These are phyloP conservation scores for Prenolepis imparis DNA, from an alignment of 2,888 invertebrate species.

Conservation along the genomic window DNA sequence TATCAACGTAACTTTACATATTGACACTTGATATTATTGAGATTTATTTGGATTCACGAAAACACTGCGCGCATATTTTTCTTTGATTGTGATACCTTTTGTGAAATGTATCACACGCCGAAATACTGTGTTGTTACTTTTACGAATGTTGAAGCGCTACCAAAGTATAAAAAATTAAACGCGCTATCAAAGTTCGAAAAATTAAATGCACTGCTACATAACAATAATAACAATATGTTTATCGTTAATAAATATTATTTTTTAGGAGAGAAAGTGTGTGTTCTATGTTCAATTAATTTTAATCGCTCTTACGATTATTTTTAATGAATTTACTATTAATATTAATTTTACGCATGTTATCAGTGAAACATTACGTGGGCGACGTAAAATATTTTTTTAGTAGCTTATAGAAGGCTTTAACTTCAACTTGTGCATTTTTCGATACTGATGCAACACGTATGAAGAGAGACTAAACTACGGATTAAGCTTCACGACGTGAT, in stretches of 20 bases:
- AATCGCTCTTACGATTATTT: background rate
- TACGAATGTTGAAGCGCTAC: background rate
- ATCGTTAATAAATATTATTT: slow-evolving; percentile 24
- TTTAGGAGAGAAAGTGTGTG: background rate
- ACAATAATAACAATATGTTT: background rate
- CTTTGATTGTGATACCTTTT: slow-evolving; percentile 38
- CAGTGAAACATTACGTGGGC: background rate
- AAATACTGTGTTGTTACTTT: slow-evolving; percentile 21
- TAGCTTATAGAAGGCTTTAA: slow-evolving; percentile 11
- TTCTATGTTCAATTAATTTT: slow-evolving; percentile 14
- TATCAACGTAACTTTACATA: slow-evolving; percentile 4
- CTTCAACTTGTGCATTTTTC: slow-evolving; percentile 30
- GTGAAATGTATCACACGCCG: slow-evolving; percentile 12
- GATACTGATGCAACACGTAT: slow-evolving; percentile 22
- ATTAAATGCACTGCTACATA: slow-evolving; percentile 1
- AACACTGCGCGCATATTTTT: slow-evolving; percentile 37
- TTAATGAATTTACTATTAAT: background rate
- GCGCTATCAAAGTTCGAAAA: slow-evolving; percentile 16
- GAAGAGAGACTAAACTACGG: slow-evolving; percentile 36
- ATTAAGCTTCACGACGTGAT: slow-evolving; percentile 47
- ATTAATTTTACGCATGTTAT: background rate
- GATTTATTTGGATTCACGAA: slow-evolving; percentile 20
- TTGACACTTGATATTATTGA: slow-evolving; percentile 34
- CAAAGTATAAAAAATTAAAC: slow-evolving; percentile 36
- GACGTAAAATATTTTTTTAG: slow-evolving; percentile 16